Evolutionary conservation across 2,888 invertebrate species (phyloP), one percentile per base, ranked within the genome.

Genomic region (Boloria euphrosyne): DNA sequence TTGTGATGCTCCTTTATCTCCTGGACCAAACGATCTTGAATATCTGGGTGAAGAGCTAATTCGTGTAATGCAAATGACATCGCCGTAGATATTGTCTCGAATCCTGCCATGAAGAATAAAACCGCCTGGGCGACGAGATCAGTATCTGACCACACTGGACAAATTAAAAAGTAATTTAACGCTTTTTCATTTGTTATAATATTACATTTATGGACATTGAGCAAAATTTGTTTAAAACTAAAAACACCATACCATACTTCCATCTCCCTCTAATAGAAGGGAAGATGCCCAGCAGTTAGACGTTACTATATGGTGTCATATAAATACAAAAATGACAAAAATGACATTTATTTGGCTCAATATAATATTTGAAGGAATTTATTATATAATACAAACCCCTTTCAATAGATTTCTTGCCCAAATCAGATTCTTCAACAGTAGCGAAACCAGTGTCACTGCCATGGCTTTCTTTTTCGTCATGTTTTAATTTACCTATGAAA

Each of bases 41-140:
- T 79, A 0, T 94, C 93, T 18, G 93, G 90, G 80, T 95, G 92
- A 4, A 93, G 62, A 44, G 94, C 93, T 22, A 95, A 74, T 78
- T 95, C 95, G 54, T 94, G 88, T 0, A 93, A 80, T 0, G 92
- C 75, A 67, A 94, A 94, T 0, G 90, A 80, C 84, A 93, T 88
- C 0, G 87, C 78, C 0, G 83, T 72, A 0, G 93, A 87, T 0
- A 87, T 80, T 0, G 93, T 93, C 55, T 94, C 93, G 43, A 93
- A 94, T 0, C 94, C 94, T 22, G 93, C 94, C n/a, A 93, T 78
- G 73, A 94, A 93, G 80, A 94, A 94, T 0, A 93, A 68, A 3
- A 93, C 77, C 0, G 91, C 91, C 76, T 93, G 93, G 0, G 92
- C 89, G 0, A 86, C 75, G 1, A 93, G 78, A 51, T 93, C 92